Percentiles rank a stretch among this genome's conserved stretches.
Conservation (phyloP, 1,140 invertebrate species). For the Neoseiulus cucumeris region DNA sequence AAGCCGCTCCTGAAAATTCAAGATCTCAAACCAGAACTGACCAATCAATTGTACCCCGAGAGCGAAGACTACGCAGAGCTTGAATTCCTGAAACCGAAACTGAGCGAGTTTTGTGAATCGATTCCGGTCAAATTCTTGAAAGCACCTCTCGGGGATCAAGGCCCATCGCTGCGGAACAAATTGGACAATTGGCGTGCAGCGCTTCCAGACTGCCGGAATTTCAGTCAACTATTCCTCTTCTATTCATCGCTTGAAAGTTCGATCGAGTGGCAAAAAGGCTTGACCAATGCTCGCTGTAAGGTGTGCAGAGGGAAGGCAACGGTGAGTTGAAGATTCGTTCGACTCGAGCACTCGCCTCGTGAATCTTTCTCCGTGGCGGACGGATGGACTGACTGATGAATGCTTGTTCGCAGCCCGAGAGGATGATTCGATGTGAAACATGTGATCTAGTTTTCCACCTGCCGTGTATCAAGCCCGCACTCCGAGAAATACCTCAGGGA, state of each 20-base stretch:
- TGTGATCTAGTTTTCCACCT: slow-evolving; percentile 9
- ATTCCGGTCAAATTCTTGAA: neutral
- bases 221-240: slow-evolving; percentile 6
- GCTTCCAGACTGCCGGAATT: neutral
- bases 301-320: slow-evolving; percentile 2
- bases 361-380: too few relatives aligned
- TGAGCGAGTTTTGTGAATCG: neutral
- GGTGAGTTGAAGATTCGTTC: neutral
- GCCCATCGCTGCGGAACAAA: neutral
- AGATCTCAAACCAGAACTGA: neutral
- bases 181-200: neutral
- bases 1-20: neutral
- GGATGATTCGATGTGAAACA: neutral
- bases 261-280: slow-evolving; percentile 5
- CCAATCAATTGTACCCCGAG: neutral
- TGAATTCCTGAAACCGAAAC: neutral
- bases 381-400: too few relatives aligned
- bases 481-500: neutral
- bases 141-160: neutral
- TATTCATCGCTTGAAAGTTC: neutral
- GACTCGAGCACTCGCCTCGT: too few relatives aligned
- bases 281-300: neutral
- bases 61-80: neutral
- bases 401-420: neutral
- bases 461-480: neutral